A percentile compares a stretch with the other conserved stretches of the same genome.
Conservation (phyloP, 2,797 vertebrate species). For the Linurgus olivaceus region DNA sequence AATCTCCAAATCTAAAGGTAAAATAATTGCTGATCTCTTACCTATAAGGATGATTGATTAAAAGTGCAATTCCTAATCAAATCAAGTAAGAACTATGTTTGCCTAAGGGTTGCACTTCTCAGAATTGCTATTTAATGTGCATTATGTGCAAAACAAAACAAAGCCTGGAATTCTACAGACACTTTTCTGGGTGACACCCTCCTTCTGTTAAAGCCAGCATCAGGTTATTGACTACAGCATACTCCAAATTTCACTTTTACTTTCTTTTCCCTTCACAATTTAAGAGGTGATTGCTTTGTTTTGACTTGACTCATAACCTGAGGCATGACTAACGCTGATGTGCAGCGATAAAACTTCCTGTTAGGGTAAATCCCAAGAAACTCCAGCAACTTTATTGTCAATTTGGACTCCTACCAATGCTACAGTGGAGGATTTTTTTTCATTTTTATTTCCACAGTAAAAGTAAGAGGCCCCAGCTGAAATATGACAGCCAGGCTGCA, state of each 20-base stretch:
- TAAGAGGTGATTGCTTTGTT: constrained; percentile 29
- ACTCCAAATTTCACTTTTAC: constrained; percentile 18
- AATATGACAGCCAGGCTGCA: constrained; percentile 26
- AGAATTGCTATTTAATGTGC: background rate
- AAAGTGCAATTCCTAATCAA: background rate
- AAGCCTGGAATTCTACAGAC: background rate
- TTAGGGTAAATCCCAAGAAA: constrained; percentile 40
- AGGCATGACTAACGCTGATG: constrained; percentile 25
- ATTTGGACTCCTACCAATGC: constrained; percentile 33
- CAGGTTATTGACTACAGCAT: background rate
- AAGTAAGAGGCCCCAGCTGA: constrained; percentile 51
- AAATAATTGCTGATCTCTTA: background rate
- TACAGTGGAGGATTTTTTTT: constrained; percentile 2
- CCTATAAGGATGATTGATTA: background rate
- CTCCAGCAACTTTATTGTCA: constrained; percentile 22
- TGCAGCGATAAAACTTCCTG: constrained; percentile 43
- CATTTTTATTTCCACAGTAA: constrained; percentile 42
- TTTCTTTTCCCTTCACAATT: constrained; percentile 16
- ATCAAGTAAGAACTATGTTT: background rate
- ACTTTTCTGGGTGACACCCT: background rate
- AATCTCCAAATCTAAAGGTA: background rate
- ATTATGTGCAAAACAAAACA: background rate
- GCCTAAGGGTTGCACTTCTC: background rate
- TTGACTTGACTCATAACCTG: constrained; percentile 33
- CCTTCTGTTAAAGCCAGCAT: background rate